phyloP scores from a whole-genome alignment of 2,113 vertebrate species.

The Lophura nycthemera region DNA sequence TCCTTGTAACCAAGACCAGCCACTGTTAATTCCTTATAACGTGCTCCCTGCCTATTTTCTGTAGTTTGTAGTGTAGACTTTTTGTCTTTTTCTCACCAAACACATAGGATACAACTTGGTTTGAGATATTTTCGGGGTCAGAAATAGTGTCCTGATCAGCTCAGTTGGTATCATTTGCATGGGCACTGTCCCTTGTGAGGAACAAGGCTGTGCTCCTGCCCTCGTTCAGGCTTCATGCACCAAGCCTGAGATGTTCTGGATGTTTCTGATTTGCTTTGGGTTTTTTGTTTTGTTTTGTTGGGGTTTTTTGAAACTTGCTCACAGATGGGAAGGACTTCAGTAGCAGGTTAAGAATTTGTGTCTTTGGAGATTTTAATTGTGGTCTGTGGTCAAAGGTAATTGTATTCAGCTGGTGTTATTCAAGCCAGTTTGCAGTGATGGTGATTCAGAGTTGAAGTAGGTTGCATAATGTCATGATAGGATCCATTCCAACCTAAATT shows the following conservation, averaged over 20 bases:
- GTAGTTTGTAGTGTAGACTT: not conserved
- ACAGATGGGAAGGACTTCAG: not conserved
- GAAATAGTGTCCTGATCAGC: not conserved
- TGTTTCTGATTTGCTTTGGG: not conserved
- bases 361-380: not conserved
- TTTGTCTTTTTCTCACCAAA: rapidly evolving
- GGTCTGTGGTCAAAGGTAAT: not conserved
- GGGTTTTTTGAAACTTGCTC: not conserved
- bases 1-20: not conserved
- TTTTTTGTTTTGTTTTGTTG: no score
- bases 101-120: not conserved
- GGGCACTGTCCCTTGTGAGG: rapidly evolving
- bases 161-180: rapidly evolving
- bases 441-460: not conserved
- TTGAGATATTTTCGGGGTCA: not conserved
- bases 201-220: rapidly evolving
- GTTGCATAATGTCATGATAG: not conserved
- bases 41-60: not conserved
- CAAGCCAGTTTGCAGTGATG: rapidly evolving
- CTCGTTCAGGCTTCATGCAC: not conserved
- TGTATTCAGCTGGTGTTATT: not conserved
- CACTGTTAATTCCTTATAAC: not conserved
- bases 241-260: not conserved
- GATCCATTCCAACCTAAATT: not conserved
- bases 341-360: not conserved